These are phyloP conservation scores for Manis pentadactyla DNA, from an alignment of 2,797 vertebrate species.

Conservation along the genomic window DNA sequence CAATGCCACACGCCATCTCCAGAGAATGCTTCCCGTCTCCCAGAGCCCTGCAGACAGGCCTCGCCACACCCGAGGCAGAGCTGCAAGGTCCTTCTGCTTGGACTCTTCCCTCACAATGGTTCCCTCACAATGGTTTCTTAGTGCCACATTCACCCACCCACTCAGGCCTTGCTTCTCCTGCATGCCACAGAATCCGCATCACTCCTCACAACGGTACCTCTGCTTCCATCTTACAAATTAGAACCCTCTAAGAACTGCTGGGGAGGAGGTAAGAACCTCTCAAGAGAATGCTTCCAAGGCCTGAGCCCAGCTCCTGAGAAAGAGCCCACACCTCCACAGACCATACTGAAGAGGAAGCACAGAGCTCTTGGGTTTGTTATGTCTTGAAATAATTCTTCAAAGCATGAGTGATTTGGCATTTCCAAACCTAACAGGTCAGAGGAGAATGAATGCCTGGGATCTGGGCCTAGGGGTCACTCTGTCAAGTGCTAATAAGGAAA, in stretches of 20 bases:
- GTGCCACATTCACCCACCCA: not conserved
- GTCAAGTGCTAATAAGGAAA: not conserved
- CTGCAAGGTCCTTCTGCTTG: not conserved
- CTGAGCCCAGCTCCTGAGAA: not conserved
- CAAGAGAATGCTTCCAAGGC: not conserved
- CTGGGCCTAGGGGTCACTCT: not conserved
- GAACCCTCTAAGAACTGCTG: not conserved
- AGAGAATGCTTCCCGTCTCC: not conserved
- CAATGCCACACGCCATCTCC: not conserved
- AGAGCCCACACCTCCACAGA: not conserved
- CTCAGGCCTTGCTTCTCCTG: not conserved
- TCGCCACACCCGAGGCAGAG: not conserved
- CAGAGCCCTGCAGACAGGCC: not conserved
- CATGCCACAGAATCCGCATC: not conserved
- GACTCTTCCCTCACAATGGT: not conserved
- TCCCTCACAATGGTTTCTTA: not conserved
- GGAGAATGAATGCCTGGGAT: not conserved
- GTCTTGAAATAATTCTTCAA: not conserved
- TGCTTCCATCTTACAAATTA: not conserved
- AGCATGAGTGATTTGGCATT: not conserved
- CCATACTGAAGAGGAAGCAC: not conserved
- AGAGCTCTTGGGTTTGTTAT: not conserved
- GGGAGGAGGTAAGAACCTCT: not conserved
- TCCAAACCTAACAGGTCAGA: not conserved
- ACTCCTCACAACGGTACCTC: not conserved